These are phyloP conservation scores for Onychomys arenicola DNA, from an alignment of 2,797 vertebrate genomes.

Conservation along the genomic window DNA sequence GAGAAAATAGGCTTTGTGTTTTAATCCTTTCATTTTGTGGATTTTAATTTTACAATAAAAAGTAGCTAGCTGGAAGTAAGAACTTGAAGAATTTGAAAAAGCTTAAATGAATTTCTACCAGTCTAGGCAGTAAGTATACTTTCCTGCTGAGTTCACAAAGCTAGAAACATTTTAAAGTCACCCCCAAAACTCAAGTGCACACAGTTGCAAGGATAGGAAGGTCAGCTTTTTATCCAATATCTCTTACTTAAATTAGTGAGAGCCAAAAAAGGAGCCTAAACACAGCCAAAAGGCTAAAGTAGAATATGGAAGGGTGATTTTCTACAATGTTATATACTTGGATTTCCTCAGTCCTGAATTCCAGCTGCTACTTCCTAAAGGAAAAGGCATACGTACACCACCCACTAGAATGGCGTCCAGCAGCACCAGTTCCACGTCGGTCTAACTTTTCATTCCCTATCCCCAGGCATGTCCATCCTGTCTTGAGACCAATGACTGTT, in stretches of 20 bases:
- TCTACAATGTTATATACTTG: not conserved
- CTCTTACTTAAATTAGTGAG: conserved; percentile 77
- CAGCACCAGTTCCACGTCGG: fast-evolving
- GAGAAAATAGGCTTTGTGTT: conserved; percentile 1
- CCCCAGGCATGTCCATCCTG: not conserved
- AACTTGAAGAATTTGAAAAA: conserved; percentile 56
- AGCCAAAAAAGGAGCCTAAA: conserved; percentile 70
- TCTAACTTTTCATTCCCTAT: not conserved
- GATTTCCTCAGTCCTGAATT: not conserved
- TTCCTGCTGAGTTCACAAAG: not conserved
- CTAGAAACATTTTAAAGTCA: conserved; percentile 49
- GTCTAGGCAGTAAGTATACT: not conserved
- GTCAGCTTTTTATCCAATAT: conserved; percentile 55
- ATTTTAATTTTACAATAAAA: conserved; percentile 47
- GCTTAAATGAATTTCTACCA: conserved; percentile 35
- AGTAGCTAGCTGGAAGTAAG: not conserved
- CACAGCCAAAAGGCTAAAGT: conserved; percentile 63
- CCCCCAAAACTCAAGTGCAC: not conserved
- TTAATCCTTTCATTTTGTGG: not conserved
- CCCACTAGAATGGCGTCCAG: not conserved
- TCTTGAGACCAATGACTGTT: not conserved
- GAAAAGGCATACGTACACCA: not conserved
- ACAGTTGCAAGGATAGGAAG: conserved; percentile 12
- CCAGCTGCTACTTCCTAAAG: not conserved
- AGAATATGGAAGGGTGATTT: conserved; percentile 28